A percentile compares a stretch with the other conserved stretches of the same genome.
phyloP scores from a whole-genome alignment of 2,797 vertebrate genomes.

The Gadopsis bispinosus region DNA sequence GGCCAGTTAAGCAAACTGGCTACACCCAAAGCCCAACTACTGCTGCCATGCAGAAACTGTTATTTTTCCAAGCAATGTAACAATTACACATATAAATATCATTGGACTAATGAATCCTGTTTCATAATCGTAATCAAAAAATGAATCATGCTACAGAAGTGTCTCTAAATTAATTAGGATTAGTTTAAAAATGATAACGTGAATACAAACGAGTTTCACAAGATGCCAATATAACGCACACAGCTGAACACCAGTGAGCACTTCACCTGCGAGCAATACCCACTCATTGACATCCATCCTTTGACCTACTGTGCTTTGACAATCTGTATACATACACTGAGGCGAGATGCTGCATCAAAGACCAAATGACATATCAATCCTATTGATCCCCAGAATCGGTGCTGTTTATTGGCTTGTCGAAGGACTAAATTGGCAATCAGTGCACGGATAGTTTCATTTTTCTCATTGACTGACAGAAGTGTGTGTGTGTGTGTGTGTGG shows the following conservation, averaged over 20 bases:
- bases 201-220: neutral
- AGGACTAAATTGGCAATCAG: constrained; percentile 79
- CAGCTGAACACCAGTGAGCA: neutral
- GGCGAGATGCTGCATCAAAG: constrained; percentile 42
- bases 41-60: neutral
- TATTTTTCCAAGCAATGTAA: neutral
- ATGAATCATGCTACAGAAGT: neutral
- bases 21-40: constrained; percentile 1
- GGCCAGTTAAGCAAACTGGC: neutral
- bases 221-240: neutral
- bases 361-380: constrained; percentile 66
- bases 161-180: neutral
- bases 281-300: constrained; percentile 50
- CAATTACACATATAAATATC: neutral
- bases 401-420: constrained; percentile 82
- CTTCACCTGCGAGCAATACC: constrained; percentile 33
- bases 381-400: constrained; percentile 73
- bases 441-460: constrained; percentile 73
- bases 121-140: neutral
- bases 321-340: constrained; percentile 45
- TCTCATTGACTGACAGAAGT: constrained; percentile 68
- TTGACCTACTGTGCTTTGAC: constrained; percentile 53
- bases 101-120: neutral
- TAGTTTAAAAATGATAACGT: neutral
- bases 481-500: constrained; percentile 16